phyloP scores from a whole-genome alignment of 2,797 vertebrate species.

The Chaenodraco wilsoni region DNA sequence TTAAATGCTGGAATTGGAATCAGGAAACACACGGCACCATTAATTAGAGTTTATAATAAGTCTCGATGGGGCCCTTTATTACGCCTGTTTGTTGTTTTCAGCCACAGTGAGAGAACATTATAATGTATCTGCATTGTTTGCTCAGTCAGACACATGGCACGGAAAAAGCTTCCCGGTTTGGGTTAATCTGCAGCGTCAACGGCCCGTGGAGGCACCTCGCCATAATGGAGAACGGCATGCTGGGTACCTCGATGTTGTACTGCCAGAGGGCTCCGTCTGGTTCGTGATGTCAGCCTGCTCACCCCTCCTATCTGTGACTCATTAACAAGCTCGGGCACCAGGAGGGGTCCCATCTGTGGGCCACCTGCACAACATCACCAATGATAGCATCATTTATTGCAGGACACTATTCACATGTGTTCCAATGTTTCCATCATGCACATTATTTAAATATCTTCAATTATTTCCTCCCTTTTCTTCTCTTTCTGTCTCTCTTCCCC shows the following conservation, averaged over 20 bases:
- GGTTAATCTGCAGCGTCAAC: constrained; percentile 58
- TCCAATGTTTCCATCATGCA: constrained; percentile 23
- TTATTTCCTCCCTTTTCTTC: constrained; percentile 21
- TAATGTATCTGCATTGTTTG: constrained; percentile 46
- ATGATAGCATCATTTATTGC: constrained; percentile 51
- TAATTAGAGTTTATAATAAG: constrained; percentile 38
- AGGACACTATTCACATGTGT: constrained; percentile 32
- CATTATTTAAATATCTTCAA: constrained; percentile 11
- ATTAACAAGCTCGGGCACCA: constrained; percentile 64
- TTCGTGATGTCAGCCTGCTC: constrained; percentile 60
- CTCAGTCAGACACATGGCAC: constrained; percentile 38
- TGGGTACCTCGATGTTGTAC: constrained; percentile 53
- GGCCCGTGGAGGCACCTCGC: constrained; percentile 49
- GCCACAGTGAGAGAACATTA: constrained; percentile 30
- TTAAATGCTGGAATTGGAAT: constrained; percentile 30
- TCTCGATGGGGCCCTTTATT: constrained; percentile 39
- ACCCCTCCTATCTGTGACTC: constrained; percentile 55
- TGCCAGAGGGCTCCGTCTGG: constrained; percentile 67
- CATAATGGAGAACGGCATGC: constrained; percentile 57
- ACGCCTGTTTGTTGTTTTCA: constrained; percentile 35
- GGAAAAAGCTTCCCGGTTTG: constrained; percentile 47
- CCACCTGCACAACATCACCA: constrained; percentile 70
- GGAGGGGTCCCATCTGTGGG: constrained; percentile 68
- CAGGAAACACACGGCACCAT: constrained; percentile 6
- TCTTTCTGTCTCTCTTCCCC: background rate